Percentiles rank a stretch among this genome's conserved stretches.
phyloP scores from a whole-genome alignment of 2,797 vertebrate genomes.

The Coreius guichenoti region DNA sequence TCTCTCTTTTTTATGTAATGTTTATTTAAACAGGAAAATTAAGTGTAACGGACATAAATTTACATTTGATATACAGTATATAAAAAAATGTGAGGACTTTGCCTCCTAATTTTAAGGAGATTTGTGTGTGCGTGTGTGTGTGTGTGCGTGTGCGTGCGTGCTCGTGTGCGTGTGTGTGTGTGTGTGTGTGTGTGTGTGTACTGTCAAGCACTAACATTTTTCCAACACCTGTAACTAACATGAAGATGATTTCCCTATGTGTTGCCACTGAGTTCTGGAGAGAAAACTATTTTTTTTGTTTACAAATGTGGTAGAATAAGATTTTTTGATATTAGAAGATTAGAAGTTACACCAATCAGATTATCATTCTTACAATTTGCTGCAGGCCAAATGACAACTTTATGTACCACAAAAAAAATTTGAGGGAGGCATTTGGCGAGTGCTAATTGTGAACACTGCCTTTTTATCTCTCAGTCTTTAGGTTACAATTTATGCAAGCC shows the following conservation, averaged over 20 bases:
- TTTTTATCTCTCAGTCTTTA: not conserved
- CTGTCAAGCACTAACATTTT: not conserved
- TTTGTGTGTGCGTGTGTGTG: too few species aligned
- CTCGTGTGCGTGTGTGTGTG: too few species aligned
- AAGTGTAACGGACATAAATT: too few species aligned
- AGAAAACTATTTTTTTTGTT: too few species aligned
- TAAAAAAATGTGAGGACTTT: too few species aligned
- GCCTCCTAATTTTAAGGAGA: too few species aligned
- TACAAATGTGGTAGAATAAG: not conserved
- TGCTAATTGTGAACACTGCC: slow-evolving; percentile 1
- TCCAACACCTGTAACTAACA: not conserved
- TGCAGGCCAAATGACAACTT: not conserved
- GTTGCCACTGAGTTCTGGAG: not conserved
- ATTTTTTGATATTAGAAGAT: not conserved
- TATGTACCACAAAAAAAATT: not conserved
- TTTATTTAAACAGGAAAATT: too few species aligned
- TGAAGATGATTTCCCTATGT: not conserved
- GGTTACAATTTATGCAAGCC: not conserved
- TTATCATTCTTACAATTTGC: not conserved
- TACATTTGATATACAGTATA: too few species aligned
- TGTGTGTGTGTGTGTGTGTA: too few species aligned
- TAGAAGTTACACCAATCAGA: not conserved
- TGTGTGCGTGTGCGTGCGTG: too few species aligned
- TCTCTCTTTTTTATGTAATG: too few species aligned
- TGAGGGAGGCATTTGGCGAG: not conserved